A percentile compares a stretch with the other conserved stretches of the same genome.
Evolutionary conservation across 2,797 vertebrate genomes (phyloP).

Genomic region (Cirrhinus molitorella): DNA sequence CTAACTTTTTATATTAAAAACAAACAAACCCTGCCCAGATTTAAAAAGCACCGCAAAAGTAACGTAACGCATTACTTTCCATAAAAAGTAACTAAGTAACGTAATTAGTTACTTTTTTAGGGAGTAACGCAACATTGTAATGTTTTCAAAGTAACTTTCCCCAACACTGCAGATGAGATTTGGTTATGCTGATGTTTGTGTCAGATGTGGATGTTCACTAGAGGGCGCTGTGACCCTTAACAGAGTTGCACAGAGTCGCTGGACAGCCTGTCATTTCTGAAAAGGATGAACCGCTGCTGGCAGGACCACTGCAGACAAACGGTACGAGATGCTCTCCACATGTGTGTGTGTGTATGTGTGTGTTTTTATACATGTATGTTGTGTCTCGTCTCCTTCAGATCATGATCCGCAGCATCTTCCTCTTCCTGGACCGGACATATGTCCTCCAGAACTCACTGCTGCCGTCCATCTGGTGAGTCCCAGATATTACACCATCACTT

Average conservation of each 20-base stretch:
- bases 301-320: conserved; percentile 99
- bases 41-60: too few relatives aligned
- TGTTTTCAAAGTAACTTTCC: too few relatives aligned
- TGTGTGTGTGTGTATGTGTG: neutral
- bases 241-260: conserved; percentile 85
- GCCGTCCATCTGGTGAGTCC: conserved; percentile 96
- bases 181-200: conserved; percentile 3
- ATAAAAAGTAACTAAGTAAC: too few relatives aligned
- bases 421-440: conserved; percentile 98
- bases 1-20: too few relatives aligned
- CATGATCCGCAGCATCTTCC: conserved; percentile 98
- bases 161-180: conserved; percentile 27
- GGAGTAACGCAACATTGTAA: too few relatives aligned
- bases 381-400: conserved; percentile 66
- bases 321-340: conserved; percentile 76
- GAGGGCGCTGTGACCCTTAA: conserved; percentile 45
- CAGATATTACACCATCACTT: too few relatives aligned
- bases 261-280: conserved; percentile 98
- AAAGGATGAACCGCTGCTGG: conserved; percentile 99
- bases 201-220: conserved; percentile 23
- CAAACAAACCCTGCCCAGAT: too few relatives aligned
- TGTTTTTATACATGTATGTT: neutral
- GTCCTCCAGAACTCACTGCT: conserved; percentile 99
- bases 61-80: too few relatives aligned
- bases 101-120: too few relatives aligned